Percentiles rank a stretch among this genome's conserved stretches.
These are phyloP conservation scores for Sebastes kiyomatsui DNA, from an alignment of 2,797 vertebrate species.

Conservation along the genomic window DNA sequence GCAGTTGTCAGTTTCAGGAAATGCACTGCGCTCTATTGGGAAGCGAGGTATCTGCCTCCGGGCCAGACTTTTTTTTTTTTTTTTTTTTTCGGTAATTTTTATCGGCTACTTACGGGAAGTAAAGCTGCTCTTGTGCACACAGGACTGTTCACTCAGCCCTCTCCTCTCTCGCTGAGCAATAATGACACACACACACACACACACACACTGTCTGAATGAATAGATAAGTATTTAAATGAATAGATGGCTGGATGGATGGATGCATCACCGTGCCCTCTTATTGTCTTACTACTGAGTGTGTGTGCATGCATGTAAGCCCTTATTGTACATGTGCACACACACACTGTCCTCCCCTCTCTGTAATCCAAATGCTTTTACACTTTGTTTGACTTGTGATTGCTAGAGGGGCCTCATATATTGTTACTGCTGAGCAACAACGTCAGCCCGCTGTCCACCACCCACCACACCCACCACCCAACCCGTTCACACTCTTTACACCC, in stretches of 20 bases:
- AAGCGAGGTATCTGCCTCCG: constrained; percentile 75
- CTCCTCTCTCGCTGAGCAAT: constrained; percentile 10
- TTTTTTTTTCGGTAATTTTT: constrained; percentile 36
- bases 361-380: constrained; percentile 20
- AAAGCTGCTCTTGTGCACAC: constrained; percentile 37
- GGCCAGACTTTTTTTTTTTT: constrained; percentile 31
- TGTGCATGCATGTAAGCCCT: neutral
- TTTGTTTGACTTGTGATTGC: constrained; percentile 32
- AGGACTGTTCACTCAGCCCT: neutral
- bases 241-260: neutral
- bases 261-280: neutral
- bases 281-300: neutral
- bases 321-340: neutral
- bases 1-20: constrained; percentile 82
- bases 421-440: constrained; percentile 25
- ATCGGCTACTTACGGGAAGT: constrained; percentile 75
- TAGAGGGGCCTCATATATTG: constrained; percentile 11
- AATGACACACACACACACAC: neutral
- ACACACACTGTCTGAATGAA: neutral
- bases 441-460: neutral
- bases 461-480: neutral
- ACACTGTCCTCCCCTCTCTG: neutral
- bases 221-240: constrained; percentile 22
- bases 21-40: constrained; percentile 73
- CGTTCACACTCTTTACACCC: neutral